A percentile compares a stretch with the other conserved stretches of the same genome.
These are phyloP conservation scores for Hydraecia micacea DNA, from an alignment of 2,888 invertebrate species.

Conservation along the genomic window DNA sequence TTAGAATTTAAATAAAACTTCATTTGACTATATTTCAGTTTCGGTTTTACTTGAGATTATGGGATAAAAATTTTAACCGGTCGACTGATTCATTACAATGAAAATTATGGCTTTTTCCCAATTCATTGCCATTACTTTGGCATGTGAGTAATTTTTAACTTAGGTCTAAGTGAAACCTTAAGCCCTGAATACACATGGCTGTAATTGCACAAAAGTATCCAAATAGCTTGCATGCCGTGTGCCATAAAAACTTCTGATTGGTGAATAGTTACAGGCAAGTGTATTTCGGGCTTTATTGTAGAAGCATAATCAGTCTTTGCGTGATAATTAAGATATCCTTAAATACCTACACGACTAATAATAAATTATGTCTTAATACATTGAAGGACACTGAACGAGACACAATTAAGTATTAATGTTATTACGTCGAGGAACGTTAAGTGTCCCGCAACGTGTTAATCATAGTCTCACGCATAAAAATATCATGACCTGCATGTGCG, in stretches of 20 bases:
- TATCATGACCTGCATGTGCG: background rate
- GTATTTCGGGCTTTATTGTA: background rate
- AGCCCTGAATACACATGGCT: no score
- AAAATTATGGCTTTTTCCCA: background rate
- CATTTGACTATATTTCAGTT: background rate
- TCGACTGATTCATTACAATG: background rate
- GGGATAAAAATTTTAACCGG: background rate
- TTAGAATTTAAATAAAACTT: constrained; percentile 3
- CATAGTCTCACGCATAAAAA: background rate
- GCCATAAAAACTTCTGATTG: no score
- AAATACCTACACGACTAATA: background rate
- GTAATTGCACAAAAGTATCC: no score
- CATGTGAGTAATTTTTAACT: no score
- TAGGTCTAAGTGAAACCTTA: background rate
- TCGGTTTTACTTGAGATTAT: background rate
- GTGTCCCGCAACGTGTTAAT: background rate
- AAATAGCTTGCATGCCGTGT: no score
- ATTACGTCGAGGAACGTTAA: no score
- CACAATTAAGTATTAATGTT: no score
- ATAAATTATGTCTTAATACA: background rate
- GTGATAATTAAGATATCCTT: background rate
- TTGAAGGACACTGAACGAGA: no score
- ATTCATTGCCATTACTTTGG: background rate
- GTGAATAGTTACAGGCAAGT: no score
- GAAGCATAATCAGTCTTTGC: background rate